These are phyloP conservation scores for Coluber constrictor DNA, from an alignment of 2,797 vertebrate genomes.

Conservation along the genomic window DNA sequence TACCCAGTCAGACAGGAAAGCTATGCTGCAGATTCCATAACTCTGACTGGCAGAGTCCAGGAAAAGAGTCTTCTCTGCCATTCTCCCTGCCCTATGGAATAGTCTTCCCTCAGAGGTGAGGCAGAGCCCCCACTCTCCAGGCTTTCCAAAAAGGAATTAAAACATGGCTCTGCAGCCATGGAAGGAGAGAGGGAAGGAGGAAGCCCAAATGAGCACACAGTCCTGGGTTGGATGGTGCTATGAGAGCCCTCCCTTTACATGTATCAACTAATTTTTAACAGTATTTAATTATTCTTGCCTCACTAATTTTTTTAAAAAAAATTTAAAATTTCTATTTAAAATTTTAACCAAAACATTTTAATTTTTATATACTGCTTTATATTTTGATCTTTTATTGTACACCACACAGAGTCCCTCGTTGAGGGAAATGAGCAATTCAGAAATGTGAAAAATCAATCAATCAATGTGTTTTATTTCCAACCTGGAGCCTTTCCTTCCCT, in stretches of 20 bases:
- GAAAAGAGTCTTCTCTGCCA: background rate
- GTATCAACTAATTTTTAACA: background rate
- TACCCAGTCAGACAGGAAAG: background rate
- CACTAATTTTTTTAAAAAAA: background rate
- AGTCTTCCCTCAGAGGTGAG: background rate
- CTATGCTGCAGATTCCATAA: background rate
- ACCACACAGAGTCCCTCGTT: background rate
- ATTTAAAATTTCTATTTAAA: background rate
- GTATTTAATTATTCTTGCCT: background rate
- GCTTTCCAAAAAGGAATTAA: background rate
- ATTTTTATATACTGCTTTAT: background rate
- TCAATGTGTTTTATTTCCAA: background rate
- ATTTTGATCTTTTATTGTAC: background rate
- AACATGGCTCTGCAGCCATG: background rate
- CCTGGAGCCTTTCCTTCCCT: background rate
- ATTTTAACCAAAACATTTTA: background rate
- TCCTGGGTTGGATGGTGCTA: background rate
- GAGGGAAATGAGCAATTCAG: background rate
- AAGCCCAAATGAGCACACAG: background rate
- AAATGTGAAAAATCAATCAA: background rate
- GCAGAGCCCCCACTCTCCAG: background rate
- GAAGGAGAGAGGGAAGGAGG: background rate
- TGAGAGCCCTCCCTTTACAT: background rate
- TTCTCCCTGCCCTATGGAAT: too few relatives aligned
- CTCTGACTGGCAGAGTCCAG: background rate